Percentiles rank a stretch among this genome's conserved stretches.
These are phyloP conservation scores for Pammene fasciana DNA, from an alignment of 2,888 invertebrate species.

Conservation along the genomic window DNA sequence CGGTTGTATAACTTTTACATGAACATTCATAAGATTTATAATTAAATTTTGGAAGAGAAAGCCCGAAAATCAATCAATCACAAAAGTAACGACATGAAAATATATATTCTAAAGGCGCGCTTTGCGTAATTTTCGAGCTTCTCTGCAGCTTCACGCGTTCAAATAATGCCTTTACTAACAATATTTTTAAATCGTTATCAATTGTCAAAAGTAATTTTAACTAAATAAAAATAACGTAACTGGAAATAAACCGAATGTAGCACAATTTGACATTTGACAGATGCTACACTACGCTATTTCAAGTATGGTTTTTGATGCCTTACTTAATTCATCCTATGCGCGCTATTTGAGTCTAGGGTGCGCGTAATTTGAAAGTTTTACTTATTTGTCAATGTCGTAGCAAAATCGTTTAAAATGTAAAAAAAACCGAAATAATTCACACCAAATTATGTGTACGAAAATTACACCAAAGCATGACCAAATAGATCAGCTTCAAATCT, in stretches of 20 bases:
- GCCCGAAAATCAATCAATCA: constrained; percentile 33
- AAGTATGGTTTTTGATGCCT: neutral
- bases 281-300: neutral
- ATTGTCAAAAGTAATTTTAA: too few relatives aligned
- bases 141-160: neutral
- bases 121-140: neutral
- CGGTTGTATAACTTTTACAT: constrained; percentile 9
- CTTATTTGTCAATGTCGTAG: neutral
- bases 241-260: too few relatives aligned
- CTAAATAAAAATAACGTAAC: too few relatives aligned
- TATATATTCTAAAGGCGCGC: neutral
- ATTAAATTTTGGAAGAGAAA: constrained; percentile 24
- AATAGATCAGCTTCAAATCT: constrained; percentile 2
- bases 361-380: constrained; percentile 2
- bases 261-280: too few relatives aligned
- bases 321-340: too few relatives aligned
- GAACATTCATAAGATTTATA: constrained; percentile 12
- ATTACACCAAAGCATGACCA: neutral
- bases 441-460: neutral
- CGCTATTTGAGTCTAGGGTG: neutral
- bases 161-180: neutral
- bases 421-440: neutral
- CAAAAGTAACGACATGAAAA: constrained; percentile 27
- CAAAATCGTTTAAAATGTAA: neutral
- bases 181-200: too few relatives aligned